These are phyloP conservation scores for Catonia carolina DNA, from an alignment of 2,888 invertebrate species.

Conservation along the genomic window DNA sequence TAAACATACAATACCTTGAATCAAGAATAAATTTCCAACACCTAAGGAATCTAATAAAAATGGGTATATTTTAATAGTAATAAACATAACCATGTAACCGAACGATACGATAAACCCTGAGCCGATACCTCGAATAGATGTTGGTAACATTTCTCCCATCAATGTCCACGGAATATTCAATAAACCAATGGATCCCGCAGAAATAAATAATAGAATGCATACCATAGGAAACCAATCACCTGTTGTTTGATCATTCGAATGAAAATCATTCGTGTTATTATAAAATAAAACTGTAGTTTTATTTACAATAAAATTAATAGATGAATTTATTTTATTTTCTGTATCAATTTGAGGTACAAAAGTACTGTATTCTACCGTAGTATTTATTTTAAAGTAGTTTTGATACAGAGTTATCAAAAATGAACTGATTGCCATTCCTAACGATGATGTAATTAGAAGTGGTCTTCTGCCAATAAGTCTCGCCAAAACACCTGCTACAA, in stretches of 20 bases:
- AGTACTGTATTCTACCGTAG: too few relatives aligned
- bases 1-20: constrained; percentile 45
- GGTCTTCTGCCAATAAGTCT: constrained; percentile 46
- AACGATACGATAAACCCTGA: constrained; percentile 48
- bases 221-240: constrained; percentile 43
- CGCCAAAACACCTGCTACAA: constrained; percentile 46
- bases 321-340: neutral
- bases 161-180: constrained; percentile 54
- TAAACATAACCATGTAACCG: constrained; percentile 52
- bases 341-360: neutral
- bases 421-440: constrained; percentile 48
- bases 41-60: constrained; percentile 43
- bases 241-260: neutral
- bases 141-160: constrained; percentile 49
- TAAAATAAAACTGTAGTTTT: neutral
- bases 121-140: constrained; percentile 47
- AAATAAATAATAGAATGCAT: constrained; percentile 48
- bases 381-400: too few relatives aligned
- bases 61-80: constrained; percentile 48
- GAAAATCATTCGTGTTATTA: neutral
- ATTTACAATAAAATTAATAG: neutral
- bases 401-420: constrained; percentile 22
- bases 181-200: constrained; percentile 49
- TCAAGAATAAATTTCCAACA: constrained; percentile 45
- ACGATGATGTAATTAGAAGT: constrained; percentile 47